Percentiles rank a stretch among this genome's conserved stretches.
Evolutionary conservation across 30 jellyfish, hydroid and myxozoan species (phyloP).

Genomic region (Pseudorhiza aurosa): DNA sequence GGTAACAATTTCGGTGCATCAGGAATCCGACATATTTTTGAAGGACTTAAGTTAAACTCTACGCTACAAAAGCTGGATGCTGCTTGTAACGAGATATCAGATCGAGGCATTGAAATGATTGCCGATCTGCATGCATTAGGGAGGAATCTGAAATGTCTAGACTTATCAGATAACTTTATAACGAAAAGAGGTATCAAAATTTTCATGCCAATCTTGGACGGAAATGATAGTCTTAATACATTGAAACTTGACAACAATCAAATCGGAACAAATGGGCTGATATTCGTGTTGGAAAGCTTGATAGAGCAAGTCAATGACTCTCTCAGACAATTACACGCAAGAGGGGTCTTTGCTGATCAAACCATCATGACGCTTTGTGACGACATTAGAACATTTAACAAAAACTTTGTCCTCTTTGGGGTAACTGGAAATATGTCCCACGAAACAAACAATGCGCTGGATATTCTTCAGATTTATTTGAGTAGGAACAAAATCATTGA

Average conservation of each 20-base stretch:
- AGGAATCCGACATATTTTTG: slow-evolving; percentile 24
- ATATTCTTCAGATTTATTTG: slow-evolving; percentile 28
- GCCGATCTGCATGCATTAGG: slow-evolving; percentile 24
- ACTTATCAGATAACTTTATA: slow-evolving; percentile 51
- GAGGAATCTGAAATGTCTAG: slow-evolving; percentile 9
- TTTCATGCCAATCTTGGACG: slow-evolving; percentile 26
- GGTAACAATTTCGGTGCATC: slow-evolving; percentile 59
- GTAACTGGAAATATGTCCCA: slow-evolving; percentile 19
- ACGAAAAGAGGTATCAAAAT: slow-evolving; percentile 30
- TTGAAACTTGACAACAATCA: slow-evolving; percentile 59
- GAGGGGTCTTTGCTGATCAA: slow-evolving; percentile 64
- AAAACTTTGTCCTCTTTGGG: slow-evolving; percentile 42
- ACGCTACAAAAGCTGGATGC: slow-evolving; percentile 35
- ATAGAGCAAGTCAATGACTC: slow-evolving; percentile 22
- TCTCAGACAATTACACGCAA: slow-evolving; percentile 50
- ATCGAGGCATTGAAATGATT: slow-evolving; percentile 23
- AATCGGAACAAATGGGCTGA: slow-evolving; percentile 64
- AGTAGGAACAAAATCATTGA: slow-evolving; percentile 31
- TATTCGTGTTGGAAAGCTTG: slow-evolving; percentile 19
- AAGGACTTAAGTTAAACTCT: slow-evolving; percentile 24
- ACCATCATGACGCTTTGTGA: slow-evolving; percentile 18
- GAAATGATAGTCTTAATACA: slow-evolving; percentile 3
- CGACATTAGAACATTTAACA: slow-evolving; percentile 4
- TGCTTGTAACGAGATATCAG: slow-evolving; percentile 64
- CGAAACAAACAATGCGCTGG: slow-evolving; percentile 24